phyloP scores from a whole-genome alignment of 2,113 vertebrate species.

The Columbina picui region DNA sequence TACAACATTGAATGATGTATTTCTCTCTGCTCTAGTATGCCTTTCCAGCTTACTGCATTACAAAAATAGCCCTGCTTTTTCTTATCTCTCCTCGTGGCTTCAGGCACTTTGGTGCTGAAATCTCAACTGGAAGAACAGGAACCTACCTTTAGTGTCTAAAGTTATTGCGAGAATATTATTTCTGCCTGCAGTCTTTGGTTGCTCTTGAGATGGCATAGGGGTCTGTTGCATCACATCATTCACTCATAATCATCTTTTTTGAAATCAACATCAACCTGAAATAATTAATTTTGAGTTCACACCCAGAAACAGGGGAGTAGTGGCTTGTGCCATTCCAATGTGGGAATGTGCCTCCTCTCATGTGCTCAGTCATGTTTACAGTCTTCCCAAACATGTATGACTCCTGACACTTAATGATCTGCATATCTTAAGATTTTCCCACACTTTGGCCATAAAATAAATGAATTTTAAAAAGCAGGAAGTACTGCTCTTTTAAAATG shows the following conservation, averaged over 20 bases:
- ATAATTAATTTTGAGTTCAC: background rate
- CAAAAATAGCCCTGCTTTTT: background rate
- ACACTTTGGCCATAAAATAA: background rate
- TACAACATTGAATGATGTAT: background rate
- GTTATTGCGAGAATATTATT: background rate
- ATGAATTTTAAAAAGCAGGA: background rate
- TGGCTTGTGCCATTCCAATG: background rate
- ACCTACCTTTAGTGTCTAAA: background rate
- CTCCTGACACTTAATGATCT: background rate
- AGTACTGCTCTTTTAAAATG: background rate
- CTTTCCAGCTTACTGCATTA: background rate
- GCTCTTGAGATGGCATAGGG: background rate
- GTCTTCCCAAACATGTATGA: background rate
- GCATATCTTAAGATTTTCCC: background rate
- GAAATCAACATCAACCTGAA: background rate
- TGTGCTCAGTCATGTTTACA: background rate
- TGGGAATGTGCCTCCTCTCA: background rate
- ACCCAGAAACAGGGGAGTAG: background rate
- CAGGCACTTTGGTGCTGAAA: background rate
- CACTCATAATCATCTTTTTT: background rate
- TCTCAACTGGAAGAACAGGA: background rate
- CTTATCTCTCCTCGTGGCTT: background rate
- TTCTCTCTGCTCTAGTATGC: background rate
- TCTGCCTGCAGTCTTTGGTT: background rate
- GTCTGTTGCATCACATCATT: background rate